Evolutionary conservation across 2,888 invertebrate species (phyloP), one percentile per base, ranked within the genome.

Genomic region (Cephus runcator): DNA sequence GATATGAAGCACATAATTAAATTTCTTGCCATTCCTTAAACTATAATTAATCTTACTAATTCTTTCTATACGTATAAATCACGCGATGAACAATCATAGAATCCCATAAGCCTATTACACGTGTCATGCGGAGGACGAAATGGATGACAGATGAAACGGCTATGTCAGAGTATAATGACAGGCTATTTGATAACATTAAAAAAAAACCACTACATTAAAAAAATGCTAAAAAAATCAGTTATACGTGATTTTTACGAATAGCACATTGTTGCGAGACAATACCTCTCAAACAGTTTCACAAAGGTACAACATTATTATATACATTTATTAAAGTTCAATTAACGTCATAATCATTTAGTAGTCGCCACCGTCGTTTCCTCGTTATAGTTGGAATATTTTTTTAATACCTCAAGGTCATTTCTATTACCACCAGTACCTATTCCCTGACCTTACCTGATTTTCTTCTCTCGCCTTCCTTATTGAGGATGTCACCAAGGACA

Each of bases 401-500:
- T 56, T 2, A 56, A 56, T 56, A 23, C 2, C 9, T 9, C 56
- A 56, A 56, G 9, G 56, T 56, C 2, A 56, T 23, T 56, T 56
- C 9, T 56, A 23, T 23, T 56, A 56, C 23, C 56, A 56, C 23
- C 15, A 1, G 23, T 23, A 56, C 56, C 56, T 56, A 56, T 23
- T 56, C 23, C 56, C 56, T 11, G 68, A 69, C 79, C 79, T 85
- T 84, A 88, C 87, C 88, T 87, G 83, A 83, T 84, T 77, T 80
- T 74, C 76, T 78, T 77, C 79, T 81, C 77, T 87, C 88, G 80
- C 84, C 86, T 71, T 94, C 94, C 88, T 94, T 93, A 88, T 93
- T 93, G 80, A 95, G 92, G 85, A 95, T 94, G 91, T 95, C 95
- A 84, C 94, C 95, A 86, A 95, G 93, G 86, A 95, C 93, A 91